Percentiles rank a stretch among this genome's conserved stretches.
Conservation (phyloP, 2,888 invertebrate species). For the Ypsolopha sequella region DNA sequence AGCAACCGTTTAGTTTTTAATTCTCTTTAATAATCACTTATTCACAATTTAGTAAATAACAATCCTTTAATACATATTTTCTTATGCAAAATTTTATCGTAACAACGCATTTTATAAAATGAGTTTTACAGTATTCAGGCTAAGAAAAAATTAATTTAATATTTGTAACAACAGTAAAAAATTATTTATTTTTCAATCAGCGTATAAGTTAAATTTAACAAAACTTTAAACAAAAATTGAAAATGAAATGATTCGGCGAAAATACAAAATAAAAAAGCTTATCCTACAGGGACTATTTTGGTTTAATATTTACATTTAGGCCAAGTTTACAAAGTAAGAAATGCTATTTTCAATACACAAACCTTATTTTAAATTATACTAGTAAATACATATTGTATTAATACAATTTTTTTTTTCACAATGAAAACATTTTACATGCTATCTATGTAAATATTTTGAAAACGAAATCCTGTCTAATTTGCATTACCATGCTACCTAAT, state of each 20-base stretch:
- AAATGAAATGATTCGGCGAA: too few species aligned
- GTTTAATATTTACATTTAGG: constrained; percentile 21
- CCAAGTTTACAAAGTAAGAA: constrained; percentile 32
- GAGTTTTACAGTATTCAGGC: background rate
- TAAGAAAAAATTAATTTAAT: background rate
- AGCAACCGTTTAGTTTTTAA: constrained; percentile 6
- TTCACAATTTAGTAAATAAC: constrained; percentile 24
- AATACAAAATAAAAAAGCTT: too few species aligned
- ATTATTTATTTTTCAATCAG: background rate
- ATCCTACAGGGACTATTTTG: constrained; percentile 4
- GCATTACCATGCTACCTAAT: too few species aligned
- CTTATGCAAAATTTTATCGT: too few species aligned
- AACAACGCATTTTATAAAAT: too few species aligned
- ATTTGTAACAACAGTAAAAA: background rate
- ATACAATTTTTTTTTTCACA: background rate
- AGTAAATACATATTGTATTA: background rate
- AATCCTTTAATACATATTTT: background rate
- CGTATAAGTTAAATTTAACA: background rate
- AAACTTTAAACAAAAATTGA: background rate
- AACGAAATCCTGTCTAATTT: background rate
- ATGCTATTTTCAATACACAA: constrained; percentile 8
- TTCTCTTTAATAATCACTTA: constrained; percentile 32
- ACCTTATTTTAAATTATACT: background rate
- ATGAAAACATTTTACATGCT: background rate
- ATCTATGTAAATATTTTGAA: background rate